Conservation (phyloP, 2,797 vertebrate species). For the Melanotaenia pygmaea region DNA sequence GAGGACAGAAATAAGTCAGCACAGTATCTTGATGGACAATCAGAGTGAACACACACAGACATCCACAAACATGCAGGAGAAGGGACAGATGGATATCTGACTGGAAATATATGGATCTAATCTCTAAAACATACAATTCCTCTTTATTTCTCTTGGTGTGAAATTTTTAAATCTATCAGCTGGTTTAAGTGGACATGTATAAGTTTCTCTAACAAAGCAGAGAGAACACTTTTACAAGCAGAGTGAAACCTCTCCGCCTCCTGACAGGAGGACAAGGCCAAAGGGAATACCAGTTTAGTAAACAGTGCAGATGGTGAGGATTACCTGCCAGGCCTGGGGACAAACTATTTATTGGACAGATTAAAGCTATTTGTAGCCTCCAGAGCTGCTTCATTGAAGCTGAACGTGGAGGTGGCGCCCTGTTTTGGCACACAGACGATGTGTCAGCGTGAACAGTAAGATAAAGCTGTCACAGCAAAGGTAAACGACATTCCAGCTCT, state of each 20-base stretch:
- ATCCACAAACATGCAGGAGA: slow-evolving; percentile 38
- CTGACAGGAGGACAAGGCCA: slow-evolving; percentile 4
- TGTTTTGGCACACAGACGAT: slow-evolving; percentile 8
- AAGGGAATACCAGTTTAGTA: slow-evolving; percentile 17
- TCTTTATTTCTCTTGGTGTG: background rate
- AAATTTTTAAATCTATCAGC: background rate
- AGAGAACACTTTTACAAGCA: background rate
- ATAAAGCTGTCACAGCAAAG: slow-evolving; percentile 42
- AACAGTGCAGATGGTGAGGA: slow-evolving; percentile 40
- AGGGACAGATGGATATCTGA: slow-evolving; percentile 25
- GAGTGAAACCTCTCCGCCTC: slow-evolving; percentile 10
- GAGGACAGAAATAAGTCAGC: slow-evolving; percentile 47
- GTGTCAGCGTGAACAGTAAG: slow-evolving; percentile 34
- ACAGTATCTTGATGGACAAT: background rate
- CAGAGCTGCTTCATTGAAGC: slow-evolving; percentile 29
- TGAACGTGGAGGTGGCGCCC: slow-evolving; percentile 12
- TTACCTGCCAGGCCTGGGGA: slow-evolving; percentile 41
- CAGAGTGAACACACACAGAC: background rate
- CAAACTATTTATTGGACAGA: slow-evolving; percentile 49
- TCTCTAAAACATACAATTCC: slow-evolving; percentile 5
- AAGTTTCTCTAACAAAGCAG: background rate
- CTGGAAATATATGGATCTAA: slow-evolving; percentile 31
- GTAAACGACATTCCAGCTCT: slow-evolving; percentile 60
- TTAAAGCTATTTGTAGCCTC: slow-evolving; percentile 55
- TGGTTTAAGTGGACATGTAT: background rate